A percentile compares a stretch with the other conserved stretches of the same genome.
These are phyloP conservation scores for Labeo rohita DNA, from an alignment of 2,113 vertebrate species.

Conservation along the genomic window DNA sequence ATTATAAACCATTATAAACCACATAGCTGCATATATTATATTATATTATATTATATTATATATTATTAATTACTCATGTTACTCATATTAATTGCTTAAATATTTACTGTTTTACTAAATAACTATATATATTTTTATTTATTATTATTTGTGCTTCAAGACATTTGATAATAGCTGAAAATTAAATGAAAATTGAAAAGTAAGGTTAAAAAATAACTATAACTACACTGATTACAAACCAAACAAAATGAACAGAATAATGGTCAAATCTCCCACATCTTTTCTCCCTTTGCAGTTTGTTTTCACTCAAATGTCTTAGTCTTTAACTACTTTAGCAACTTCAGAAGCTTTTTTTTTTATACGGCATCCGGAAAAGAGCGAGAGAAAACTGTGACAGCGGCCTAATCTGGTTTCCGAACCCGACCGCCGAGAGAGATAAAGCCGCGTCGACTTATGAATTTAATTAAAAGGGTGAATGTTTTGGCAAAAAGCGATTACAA, in stretches of 20 bases:
- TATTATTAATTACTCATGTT: too few species aligned
- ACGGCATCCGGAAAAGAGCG: neutral
- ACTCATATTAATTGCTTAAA: too few species aligned
- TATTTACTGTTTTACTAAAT: too few species aligned
- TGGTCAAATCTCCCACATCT: neutral
- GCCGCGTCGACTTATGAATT: constrained; percentile 47
- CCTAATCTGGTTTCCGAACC: constrained; percentile 32
- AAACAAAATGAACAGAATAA: neutral
- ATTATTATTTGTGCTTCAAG: too few species aligned
- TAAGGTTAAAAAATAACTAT: neutral
- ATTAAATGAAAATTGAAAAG: neutral
- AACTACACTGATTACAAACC: neutral
- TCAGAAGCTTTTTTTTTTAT: neutral
- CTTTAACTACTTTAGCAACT: constrained; percentile 9
- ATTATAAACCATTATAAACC: too few species aligned
- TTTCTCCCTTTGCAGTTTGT: neutral
- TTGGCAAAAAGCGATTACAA: constrained; percentile 47
- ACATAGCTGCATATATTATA: too few species aligned
- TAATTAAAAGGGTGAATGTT: constrained; percentile 54
- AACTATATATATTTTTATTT: too few species aligned
- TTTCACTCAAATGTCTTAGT: neutral
- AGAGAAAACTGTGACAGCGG: neutral
- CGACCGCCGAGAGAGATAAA: constrained; percentile 31
- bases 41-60: too few species aligned
- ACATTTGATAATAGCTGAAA: too few species aligned